Evolutionary conservation across 2,113 vertebrate genomes (phyloP), one percentile per base, ranked within the genome.

Genomic region (Irena cyanogastra): DNA sequence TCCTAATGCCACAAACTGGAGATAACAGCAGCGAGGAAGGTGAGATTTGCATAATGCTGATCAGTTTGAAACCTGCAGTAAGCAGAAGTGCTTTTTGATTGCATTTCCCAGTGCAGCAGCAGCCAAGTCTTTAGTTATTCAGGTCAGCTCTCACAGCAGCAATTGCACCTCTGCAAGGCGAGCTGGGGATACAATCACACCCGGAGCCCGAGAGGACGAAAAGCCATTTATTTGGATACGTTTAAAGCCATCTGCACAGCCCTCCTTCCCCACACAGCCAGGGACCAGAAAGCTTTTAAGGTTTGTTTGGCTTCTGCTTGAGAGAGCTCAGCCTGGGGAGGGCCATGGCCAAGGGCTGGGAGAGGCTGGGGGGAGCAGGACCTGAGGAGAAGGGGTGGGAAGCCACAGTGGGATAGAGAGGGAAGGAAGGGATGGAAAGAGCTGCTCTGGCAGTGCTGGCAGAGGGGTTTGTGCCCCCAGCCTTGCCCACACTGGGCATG

Each of bases 61-160:
- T 93, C 65, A 57, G 24, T 59, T 61, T n/a, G 84, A 44, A 89
- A 30, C 10, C 24, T 30, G 21, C 63, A 65, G 94, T 18, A 60
- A 89, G 81, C 66, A 93, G 61, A 68, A 79, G 45, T 35, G 93
- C 53, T 83, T 70, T 87, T 22, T 50, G 68, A 89, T 89, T 89
- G 95, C 77, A 65, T 79, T 92, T 60, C 78, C 44, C 88, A 71
- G 77, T 9, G 81, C 83, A 91, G 94, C 69, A 93, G 87, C 82
- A 86, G 76, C 33, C 7, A 64, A 70, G 95, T 83, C 91, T 89
- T 93, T 93, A 91, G 93, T 70, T 94, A 95, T 98, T 97, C 97
- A 94, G 94, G 96, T 97, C 97, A 97, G 97, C 96, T 97, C 97
- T 95, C 95, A 94, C 77, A 94, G 74, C 91, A 95, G 95, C 93